Conservation (phyloP, 2,888 invertebrate genomes). For the Brachylomia viminalis region DNA sequence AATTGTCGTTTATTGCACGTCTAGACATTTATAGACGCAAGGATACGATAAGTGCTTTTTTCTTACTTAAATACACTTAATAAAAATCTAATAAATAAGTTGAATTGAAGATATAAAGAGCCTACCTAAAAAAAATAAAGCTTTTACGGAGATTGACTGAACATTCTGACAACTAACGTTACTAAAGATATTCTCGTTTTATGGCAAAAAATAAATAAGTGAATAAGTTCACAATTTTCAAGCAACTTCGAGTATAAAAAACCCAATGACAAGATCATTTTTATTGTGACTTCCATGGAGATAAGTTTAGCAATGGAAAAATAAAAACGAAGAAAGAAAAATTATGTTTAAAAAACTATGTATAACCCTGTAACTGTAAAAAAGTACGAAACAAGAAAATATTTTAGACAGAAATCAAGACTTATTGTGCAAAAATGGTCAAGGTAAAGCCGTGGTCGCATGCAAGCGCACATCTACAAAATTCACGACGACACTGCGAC, state of each 20-base stretch:
- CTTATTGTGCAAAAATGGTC: too few species aligned
- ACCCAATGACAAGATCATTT: too few species aligned
- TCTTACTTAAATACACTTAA: conserved; percentile 12
- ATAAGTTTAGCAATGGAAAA: too few species aligned
- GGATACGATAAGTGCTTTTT: conserved; percentile 14
- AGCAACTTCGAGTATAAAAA: not conserved
- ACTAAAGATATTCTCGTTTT: not conserved
- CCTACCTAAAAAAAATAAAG: conserved; percentile 12
- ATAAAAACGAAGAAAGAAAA: not conserved
- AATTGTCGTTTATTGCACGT: conserved; percentile 33
- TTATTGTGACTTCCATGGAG: not conserved
- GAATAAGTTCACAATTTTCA: not conserved
- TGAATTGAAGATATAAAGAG: conserved; percentile 7
- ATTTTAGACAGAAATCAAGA: too few species aligned
- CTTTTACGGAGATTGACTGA: conserved; percentile 26
- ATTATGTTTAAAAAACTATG: too few species aligned
- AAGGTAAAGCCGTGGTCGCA: too few species aligned
- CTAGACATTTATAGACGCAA: conserved; percentile 24
- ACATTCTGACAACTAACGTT: not conserved
- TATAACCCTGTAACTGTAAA: too few species aligned
- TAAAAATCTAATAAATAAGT: conserved; percentile 17
- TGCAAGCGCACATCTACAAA: too few species aligned
- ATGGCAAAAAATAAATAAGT: not conserved
- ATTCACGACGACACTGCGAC: too few species aligned
- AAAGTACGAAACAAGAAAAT: too few species aligned